Conservation (phyloP, 1,140 invertebrate genomes). For the Dolichoris vasculosae region DNA sequence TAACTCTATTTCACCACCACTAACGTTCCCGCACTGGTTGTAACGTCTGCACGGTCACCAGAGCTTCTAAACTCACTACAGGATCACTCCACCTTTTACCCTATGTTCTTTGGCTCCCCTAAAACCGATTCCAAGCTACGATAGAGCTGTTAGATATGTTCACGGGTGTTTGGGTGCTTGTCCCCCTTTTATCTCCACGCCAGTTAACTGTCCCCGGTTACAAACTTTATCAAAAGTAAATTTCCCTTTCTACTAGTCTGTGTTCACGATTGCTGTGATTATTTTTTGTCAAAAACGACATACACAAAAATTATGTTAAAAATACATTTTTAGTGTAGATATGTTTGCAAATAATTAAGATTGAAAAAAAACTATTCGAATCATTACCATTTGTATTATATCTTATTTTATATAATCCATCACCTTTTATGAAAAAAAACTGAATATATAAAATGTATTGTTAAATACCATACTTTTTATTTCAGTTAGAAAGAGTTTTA, state of each 20-base stretch:
- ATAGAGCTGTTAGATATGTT: conserved; percentile 37
- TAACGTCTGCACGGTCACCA: conserved; percentile 48
- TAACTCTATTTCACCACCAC: conserved; percentile 69
- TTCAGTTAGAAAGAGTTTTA: too few species aligned
- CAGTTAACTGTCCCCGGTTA: neutral
- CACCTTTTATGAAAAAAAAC: too few species aligned
- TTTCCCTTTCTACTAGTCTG: conserved; percentile 6
- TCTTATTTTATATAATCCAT: too few species aligned
- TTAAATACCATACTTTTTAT: too few species aligned
- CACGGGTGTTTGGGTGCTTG: neutral
- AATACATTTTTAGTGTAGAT: too few species aligned
- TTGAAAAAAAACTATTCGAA: neutral
- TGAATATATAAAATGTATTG: too few species aligned
- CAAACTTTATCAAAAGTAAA: conserved; percentile 50
- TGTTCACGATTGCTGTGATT: conserved; percentile 24
- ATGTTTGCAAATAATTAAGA: too few species aligned
- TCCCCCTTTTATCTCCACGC: neutral
- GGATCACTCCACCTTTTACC: neutral
- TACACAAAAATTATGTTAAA: conserved; percentile 11
- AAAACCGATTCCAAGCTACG: conserved; percentile 16
- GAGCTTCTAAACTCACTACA: conserved; percentile 59
- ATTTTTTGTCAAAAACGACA: conserved; percentile 47
- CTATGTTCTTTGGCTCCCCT: conserved; percentile 17
- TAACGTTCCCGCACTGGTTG: conserved; percentile 55
- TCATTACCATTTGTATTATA: neutral